These are phyloP conservation scores for Tubiluchus corallicola DNA, from an alignment of 2,888 invertebrate genomes.

Conservation along the genomic window DNA sequence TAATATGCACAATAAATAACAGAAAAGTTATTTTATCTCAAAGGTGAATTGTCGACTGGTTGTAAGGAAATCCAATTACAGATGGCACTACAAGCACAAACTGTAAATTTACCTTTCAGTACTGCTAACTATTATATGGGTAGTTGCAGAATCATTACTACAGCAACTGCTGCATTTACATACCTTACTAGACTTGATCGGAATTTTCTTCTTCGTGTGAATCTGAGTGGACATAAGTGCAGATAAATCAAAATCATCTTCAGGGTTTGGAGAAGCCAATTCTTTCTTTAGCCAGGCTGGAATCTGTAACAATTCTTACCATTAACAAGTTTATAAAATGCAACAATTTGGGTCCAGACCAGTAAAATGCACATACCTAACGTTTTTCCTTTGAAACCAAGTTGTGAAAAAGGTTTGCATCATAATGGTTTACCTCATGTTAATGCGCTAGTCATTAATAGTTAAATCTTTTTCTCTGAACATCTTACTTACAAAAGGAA, in stretches of 20 bases:
- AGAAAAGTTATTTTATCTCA: not conserved
- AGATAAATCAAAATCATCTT: too few species aligned
- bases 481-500: not conserved
- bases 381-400: not conserved
- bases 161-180: not conserved
- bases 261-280: not conserved
- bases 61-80: not conserved
- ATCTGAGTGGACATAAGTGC: too few species aligned
- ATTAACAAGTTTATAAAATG: not conserved
- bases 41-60: not conserved
- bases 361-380: not conserved
- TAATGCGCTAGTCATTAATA: too few species aligned
- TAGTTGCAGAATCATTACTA: too few species aligned
- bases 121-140: not conserved
- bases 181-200: not conserved
- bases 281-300: constrained; percentile 1
- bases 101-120: too few species aligned
- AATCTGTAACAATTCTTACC: constrained; percentile 1
- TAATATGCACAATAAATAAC: not conserved
- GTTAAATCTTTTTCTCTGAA: not conserved
- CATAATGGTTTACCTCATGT: too few species aligned
- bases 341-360: not conserved
- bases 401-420: too few species aligned
- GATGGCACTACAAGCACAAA: too few species aligned
- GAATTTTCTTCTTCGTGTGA: not conserved